These are phyloP conservation scores for Lucilia sericata DNA, from an alignment of 1,140 invertebrate genomes.

Conservation along the genomic window DNA sequence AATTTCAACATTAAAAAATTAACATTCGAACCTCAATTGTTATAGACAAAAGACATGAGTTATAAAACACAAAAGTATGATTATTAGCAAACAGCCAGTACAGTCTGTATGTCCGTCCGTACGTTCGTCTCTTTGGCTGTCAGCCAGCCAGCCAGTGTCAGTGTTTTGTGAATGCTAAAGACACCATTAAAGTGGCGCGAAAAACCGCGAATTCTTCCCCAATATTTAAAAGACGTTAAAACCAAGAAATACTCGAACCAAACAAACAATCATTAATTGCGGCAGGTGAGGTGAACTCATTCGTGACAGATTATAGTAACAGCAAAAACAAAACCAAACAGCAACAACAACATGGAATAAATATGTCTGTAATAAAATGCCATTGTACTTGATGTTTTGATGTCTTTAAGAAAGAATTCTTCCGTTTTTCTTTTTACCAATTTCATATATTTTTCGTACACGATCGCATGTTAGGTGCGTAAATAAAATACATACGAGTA, in stretches of 20 bases:
- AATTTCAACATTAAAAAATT: neutral
- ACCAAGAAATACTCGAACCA: neutral
- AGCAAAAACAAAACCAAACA: neutral
- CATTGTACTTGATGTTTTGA: constrained; percentile 31
- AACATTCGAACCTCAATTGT: neutral
- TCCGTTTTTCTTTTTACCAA: neutral
- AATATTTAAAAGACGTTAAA: constrained; percentile 9
- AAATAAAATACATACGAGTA: neutral
- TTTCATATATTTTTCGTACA: neutral
- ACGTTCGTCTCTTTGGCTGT: too few relatives aligned
- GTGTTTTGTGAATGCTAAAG: neutral
- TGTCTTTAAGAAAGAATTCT: constrained; percentile 40
- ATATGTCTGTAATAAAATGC: constrained; percentile 20
- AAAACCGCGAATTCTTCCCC: constrained; percentile 43
- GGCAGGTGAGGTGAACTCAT: constrained; percentile 43
- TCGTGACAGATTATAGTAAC: constrained; percentile 36
- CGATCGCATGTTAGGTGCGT: constrained; percentile 32
- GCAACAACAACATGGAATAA: neutral
- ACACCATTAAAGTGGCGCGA: constrained; percentile 27
- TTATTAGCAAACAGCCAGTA: too few relatives aligned
- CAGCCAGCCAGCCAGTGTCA: too few relatives aligned
- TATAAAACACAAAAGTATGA: neutral
- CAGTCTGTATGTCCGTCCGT: too few relatives aligned
- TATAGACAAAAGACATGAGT: neutral
- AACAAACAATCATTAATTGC: constrained; percentile 36